Evolutionary conservation across 2,797 vertebrate genomes (phyloP).

Genomic region (Limnodromus scolopaceus): DNA sequence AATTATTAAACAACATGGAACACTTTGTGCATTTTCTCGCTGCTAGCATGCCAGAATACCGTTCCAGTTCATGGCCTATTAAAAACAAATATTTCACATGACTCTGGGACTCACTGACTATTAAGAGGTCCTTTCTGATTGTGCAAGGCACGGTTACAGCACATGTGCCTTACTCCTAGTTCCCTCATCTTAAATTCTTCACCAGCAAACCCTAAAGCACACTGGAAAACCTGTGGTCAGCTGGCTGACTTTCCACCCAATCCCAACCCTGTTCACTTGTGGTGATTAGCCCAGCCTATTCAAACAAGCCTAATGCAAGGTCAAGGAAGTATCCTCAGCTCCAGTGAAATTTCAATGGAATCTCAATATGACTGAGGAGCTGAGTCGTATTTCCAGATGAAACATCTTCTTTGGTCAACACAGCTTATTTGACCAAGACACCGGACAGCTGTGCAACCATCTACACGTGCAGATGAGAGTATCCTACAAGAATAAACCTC

Average conservation of each 20-base stretch:
- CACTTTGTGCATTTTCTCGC: neutral
- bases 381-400: neutral
- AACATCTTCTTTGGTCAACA: neutral
- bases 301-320: neutral
- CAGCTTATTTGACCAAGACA: neutral
- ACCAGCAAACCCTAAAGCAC: neutral
- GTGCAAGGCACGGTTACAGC: neutral
- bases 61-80: slow-evolving; percentile 65
- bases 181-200: neutral
- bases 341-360: neutral
- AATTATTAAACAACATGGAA: slow-evolving; percentile 63
- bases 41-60: slow-evolving; percentile 17
- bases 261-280: neutral
- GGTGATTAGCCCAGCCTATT: neutral
- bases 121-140: slow-evolving; percentile 11
- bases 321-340: neutral
- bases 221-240: neutral
- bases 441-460: neutral
- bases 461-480: neutral
- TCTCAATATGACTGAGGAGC: neutral
- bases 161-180: neutral
- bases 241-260: neutral
- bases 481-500: neutral
- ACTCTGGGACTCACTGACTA: neutral
- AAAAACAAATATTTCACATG: slow-evolving; percentile 60